Percentiles rank a stretch among this genome's conserved stretches.
Conservation (phyloP, 2,888 invertebrate species). For the Harpagoxenus sublaevis region DNA sequence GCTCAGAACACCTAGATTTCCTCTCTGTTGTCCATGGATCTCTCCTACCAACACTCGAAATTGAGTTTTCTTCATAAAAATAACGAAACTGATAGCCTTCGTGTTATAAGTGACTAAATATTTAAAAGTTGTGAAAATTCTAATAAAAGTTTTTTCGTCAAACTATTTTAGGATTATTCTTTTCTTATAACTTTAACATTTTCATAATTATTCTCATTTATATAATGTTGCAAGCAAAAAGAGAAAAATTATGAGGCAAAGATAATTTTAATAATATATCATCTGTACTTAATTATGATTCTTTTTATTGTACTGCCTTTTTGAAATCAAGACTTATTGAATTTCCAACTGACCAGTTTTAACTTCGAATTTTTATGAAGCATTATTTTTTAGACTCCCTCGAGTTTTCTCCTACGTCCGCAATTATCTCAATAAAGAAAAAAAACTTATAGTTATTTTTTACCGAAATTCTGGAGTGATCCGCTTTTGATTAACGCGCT, state of each 20-base stretch:
- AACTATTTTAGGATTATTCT: background rate
- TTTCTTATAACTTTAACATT: background rate
- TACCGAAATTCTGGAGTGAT: background rate
- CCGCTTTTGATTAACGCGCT: slow-evolving; percentile 6
- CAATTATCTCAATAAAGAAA: background rate
- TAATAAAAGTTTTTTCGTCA: background rate
- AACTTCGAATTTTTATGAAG: background rate
- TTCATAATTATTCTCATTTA: background rate
- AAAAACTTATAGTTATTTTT: slow-evolving; percentile 1
- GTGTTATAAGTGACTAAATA: background rate
- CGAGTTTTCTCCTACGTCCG: background rate
- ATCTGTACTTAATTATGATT: background rate
- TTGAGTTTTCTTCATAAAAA: background rate
- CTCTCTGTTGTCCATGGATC: background rate
- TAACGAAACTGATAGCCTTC: background rate
- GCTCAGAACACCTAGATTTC: background rate
- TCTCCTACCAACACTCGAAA: background rate
- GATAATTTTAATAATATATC: background rate
- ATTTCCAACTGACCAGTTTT: background rate
- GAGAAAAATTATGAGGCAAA: background rate
- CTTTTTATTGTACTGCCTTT: background rate
- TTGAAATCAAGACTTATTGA: background rate
- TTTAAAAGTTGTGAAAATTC: background rate
- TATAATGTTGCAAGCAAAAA: background rate
- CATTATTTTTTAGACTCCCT: background rate